Evolutionary conservation across 2,888 invertebrate genomes (phyloP), one percentile per base, ranked within the genome.

Genomic region (Microdon myrmicae): DNA sequence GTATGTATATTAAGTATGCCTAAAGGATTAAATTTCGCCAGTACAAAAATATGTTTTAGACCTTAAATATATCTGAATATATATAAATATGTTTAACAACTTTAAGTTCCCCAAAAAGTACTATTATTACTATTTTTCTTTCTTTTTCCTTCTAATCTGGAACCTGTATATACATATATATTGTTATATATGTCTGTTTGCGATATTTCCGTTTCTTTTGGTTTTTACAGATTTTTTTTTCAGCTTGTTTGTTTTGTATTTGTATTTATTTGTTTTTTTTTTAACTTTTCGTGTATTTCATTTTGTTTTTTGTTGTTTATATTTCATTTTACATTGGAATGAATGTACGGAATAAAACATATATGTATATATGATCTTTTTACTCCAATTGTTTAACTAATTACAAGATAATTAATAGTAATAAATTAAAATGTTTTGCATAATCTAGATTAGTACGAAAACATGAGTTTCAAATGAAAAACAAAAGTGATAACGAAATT

Each of bases 21-120:
- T 58, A 56, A 64, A 58, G 64, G 58, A 64, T 53, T 64, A 47
- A 64, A 64, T 58, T 64, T 64, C 58, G 51, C 64, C 56, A 58
- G 64, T 64, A 64, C 58, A 64, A 64, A 64, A 64, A 64, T 64
- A 56, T 35, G 26, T 23, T 49, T 49, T 35, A 56, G 56, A 47
- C 43, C 64, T 64, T 64, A 64, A 58, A 41, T 23, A 37, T 64
- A 64, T 64, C 56, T 56, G 64, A 64, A 64, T 64, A 58, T 64
- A 64, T 44, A 45, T 38, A n/a, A n/a, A 41, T 38, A 35, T 49
- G 39, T 19, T 44, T n/a, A n/a, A 49, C 49, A 61, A 55, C 29
- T 25, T 35, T 44, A n/a, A n/a, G n/a, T n/a, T n/a, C n/a, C n/a
- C n/a, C n/a, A n/a, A n/a, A n/a, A n/a, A n/a, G n/a, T n/a, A n/a